Base-by-base conservation (phyloP, 2,113 vertebrate species). In the Anolis carolinensis region DNA sequence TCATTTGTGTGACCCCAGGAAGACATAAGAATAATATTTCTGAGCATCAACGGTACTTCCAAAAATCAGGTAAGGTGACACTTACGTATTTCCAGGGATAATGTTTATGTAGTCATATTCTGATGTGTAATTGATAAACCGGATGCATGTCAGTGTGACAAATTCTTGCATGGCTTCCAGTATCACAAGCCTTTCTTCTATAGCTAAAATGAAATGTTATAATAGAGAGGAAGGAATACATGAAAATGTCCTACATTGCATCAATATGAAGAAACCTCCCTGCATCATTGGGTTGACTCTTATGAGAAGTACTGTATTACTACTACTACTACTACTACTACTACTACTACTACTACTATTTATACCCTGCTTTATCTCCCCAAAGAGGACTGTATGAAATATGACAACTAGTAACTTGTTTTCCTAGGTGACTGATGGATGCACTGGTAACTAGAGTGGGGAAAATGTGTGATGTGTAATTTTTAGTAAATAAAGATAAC, bases 71-170 rank as follows among this genome's bases (percentile, higher is more conserved):
- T 89, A 34, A 59, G 7, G 7, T 1, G 18, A 21, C 84, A 74
- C 96, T 96, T 92, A 98, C 97, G 97, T 97, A 84, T 97, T 94
- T 86, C 97, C 97, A 74, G 92, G 93, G 91, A 97, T 95, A 88
- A 98, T 95, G 80, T 97, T 96, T 11, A 98, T 90, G 0, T 95
- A 98, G 95, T 98, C 97, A 71, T 77, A 89, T 95, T 98, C 96
- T 87, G 96, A 96, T 79, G 97, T 97, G 82, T 87, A 91, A 7
- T 96, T 96, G 89, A 98, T 95, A 93, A 98, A 98, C 9, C 94
- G 94, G 86, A 98, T 95, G 81, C 98, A 98, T 67, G 97, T 98
- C 55, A 96, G 92, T 0, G 95, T 94, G 89, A 97, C 96, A 85
- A 97, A 89, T 83, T 95, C 96, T 81, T 96, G 93, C 95, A 98